phyloP scores from a whole-genome alignment of 2,888 invertebrate genomes.

The Drosophila pullipes region DNA sequence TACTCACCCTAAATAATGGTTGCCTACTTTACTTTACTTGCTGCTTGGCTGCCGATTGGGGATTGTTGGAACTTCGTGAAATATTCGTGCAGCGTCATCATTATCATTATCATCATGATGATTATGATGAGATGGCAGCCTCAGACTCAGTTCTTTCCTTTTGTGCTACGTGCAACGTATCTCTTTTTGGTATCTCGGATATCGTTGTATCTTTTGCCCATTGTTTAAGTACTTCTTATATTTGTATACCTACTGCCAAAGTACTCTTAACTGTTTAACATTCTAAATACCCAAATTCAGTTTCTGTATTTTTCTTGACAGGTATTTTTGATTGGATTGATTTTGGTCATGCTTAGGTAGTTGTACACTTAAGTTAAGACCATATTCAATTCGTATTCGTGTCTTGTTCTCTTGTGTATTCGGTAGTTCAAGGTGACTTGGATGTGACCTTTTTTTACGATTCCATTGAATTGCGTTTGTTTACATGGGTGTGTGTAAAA shows the following conservation, averaged over 20 bases:
- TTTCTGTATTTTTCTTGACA: conserved; percentile 35
- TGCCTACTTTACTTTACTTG: conserved; percentile 39
- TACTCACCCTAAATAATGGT: conserved; percentile 66
- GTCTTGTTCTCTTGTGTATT: conserved; percentile 2
- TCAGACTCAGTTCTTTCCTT: conserved; percentile 26
- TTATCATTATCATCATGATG: conserved; percentile 68
- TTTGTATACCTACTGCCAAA: conserved; percentile 24
- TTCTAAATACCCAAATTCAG: conserved; percentile 37
- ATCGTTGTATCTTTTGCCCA: conserved; percentile 53
- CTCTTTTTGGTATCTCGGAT: conserved; percentile 66
- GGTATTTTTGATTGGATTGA: conserved; percentile 63
- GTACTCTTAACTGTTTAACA: conserved; percentile 28
- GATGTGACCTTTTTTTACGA: conserved; percentile 12
- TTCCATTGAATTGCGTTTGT: background rate
- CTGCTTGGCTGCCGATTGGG: conserved; percentile 29
- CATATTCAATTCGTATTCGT: conserved; percentile 4
- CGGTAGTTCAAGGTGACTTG: conserved; percentile 59
- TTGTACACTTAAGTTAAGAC: conserved; percentile 2
- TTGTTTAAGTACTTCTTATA: conserved; percentile 41
- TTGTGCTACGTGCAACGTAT: conserved; percentile 57
- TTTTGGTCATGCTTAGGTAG: conserved; percentile 61
- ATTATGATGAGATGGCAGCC: conserved; percentile 52
- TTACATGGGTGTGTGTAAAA: background rate
- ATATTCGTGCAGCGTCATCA: conserved; percentile 75
- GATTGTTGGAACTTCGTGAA: conserved; percentile 62